phyloP scores from a whole-genome alignment of 2,797 vertebrate genomes.

The Dermochelys coriacea region DNA sequence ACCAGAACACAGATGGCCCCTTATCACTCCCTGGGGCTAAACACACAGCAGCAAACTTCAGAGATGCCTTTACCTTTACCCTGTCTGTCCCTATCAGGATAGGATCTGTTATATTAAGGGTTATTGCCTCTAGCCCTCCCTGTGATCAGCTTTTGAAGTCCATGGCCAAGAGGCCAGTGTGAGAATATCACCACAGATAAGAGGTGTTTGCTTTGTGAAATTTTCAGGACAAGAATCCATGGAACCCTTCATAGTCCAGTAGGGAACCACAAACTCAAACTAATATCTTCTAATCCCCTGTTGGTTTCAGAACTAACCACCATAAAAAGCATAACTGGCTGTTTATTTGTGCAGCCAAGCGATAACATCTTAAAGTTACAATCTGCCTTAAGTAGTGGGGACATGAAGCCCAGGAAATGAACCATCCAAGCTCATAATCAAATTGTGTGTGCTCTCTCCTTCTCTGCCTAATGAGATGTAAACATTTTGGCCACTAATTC shows the following conservation, averaged over 20 bases:
- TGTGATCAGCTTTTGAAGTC: constrained; percentile 84
- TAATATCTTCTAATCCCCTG: constrained; percentile 79
- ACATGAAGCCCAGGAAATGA: constrained; percentile 67
- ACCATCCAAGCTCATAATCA: constrained; percentile 53
- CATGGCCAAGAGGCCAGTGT: constrained; percentile 80
- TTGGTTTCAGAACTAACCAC: constrained; percentile 77
- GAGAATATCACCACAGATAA: constrained; percentile 80
- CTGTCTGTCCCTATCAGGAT: constrained; percentile 73
- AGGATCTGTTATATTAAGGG: constrained; percentile 76
- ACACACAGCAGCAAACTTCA: constrained; percentile 81
- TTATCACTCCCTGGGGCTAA: constrained; percentile 85
- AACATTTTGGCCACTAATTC: constrained; percentile 73
- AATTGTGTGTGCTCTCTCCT: constrained; percentile 51
- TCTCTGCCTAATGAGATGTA: constrained; percentile 75
- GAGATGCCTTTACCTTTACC: constrained; percentile 80
- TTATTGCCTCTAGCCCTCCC: constrained; percentile 79
- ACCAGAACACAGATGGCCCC: constrained; percentile 83
- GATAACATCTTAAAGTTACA: constrained; percentile 82
- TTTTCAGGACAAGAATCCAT: constrained; percentile 68
- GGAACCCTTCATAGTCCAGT: constrained; percentile 70
- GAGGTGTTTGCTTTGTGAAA: constrained; percentile 80
- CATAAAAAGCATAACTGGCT: constrained; percentile 81
- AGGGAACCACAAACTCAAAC: constrained; percentile 75
- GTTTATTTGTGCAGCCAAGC: constrained; percentile 78
- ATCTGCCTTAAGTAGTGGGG: constrained; percentile 69